Evolutionary conservation across 2,888 invertebrate species (phyloP), one percentile per base, ranked within the genome.

Genomic region (Diplolepis rosae): DNA sequence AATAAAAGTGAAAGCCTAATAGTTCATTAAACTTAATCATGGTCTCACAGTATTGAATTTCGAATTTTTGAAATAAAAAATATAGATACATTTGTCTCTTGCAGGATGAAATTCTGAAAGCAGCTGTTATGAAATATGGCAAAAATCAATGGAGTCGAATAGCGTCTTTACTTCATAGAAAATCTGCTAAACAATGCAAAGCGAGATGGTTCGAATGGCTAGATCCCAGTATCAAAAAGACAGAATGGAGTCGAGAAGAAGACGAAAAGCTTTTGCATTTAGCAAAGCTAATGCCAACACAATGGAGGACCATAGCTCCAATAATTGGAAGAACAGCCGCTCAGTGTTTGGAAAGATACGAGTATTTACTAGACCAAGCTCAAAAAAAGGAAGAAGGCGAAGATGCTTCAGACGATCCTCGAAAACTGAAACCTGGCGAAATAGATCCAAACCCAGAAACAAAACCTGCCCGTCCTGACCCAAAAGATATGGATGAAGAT

Each of bases 61-160:
- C n/a, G n/a, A n/a, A n/a, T n/a, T n/a, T n/a, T n/a, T n/a, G n/a
- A n/a, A n/a, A n/a, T n/a, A n/a, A n/a, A n/a, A n/a, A n/a, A n/a
- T n/a, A n/a, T n/a, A n/a, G n/a, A n/a, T n/a, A n/a, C n/a, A 52
- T 28, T 39, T 71, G 30, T 45, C 9, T 70, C 74, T 78, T 68
- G 11, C 66, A 98, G 98, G 99, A 99, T 98, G 99, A 99, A 92
- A 99, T 99, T 86, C 93, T 99, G 73, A 99, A 99, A 92, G 99
- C 99, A 72, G 99, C 99, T 89, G 99, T 99, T 72, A 99, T 99
- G 99, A 99, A 99, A 95, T 99, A 99, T 95, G 99, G 99, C 81
- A 99, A 99, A 92, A 99, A 99, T 89, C 99, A 99, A 88, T 99
- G 99, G 99, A 98, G 98, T 68, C 95, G 99, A 86, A 99, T 99